These are phyloP conservation scores for Parazoanthus swiftii DNA, from an alignment of 92 coral and sea anemone species.

Conservation along the genomic window DNA sequence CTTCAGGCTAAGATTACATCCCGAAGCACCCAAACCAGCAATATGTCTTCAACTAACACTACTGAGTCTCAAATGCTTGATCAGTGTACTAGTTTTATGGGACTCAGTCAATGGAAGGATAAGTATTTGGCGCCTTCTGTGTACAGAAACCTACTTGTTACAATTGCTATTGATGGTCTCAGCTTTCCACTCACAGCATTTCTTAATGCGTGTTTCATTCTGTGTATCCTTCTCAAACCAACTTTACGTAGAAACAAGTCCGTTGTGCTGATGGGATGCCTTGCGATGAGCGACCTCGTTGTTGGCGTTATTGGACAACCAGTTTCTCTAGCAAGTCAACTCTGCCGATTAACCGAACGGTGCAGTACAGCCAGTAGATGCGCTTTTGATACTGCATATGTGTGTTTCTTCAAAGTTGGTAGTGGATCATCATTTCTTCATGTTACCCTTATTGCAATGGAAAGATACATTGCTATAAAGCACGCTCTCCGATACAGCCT, in stretches of 20 bases:
- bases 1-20: too few relatives aligned
- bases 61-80: too few relatives aligned
- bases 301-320: conserved; percentile 15
- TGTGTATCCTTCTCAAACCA: neutral
- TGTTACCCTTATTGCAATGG: conserved; percentile 12
- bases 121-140: neutral
- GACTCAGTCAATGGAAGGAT: neutral
- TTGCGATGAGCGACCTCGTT: conserved; percentile 11
- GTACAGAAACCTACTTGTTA: neutral
- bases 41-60: too few relatives aligned
- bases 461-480: conserved; percentile 29
- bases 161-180: neutral
- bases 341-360: neutral
- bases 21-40: too few relatives aligned
- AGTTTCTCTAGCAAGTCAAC: neutral
- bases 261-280: neutral
- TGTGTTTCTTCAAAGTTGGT: neutral
- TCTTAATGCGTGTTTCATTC: neutral
- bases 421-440: conserved; percentile 21
- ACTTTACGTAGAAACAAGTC: neutral
- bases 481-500: conserved; percentile 26
- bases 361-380: neutral
- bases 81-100: neutral
- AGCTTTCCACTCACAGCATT: neutral
- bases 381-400: neutral